These are phyloP conservation scores for Lagenorhynchus albirostris DNA, from an alignment of 2,113 vertebrate genomes.

Conservation along the genomic window DNA sequence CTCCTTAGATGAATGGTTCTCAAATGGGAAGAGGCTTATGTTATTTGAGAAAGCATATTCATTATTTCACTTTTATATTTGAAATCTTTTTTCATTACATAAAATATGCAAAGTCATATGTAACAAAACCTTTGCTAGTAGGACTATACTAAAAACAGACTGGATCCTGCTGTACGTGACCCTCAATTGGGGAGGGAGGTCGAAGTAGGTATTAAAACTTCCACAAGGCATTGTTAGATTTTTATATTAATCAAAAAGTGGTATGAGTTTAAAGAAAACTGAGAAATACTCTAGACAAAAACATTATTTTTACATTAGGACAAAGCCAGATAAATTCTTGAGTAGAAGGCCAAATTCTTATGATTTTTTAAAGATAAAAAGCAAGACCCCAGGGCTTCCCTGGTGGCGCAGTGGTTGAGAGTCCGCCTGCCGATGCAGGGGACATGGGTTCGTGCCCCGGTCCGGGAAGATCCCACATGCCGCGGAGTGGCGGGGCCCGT, in stretches of 20 bases:
- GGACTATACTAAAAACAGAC: neutral
- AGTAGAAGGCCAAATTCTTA: neutral
- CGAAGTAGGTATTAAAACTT: neutral
- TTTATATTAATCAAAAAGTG: neutral
- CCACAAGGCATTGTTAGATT: neutral
- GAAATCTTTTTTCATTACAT: neutral
- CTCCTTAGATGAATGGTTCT: neutral
- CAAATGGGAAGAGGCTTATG: neutral
- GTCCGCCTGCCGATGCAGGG: no score
- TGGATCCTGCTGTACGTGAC: neutral
- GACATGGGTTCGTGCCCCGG: no score
- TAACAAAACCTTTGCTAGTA: neutral
- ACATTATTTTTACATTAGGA: neutral
- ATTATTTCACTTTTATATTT: neutral
- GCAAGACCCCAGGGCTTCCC: neutral
- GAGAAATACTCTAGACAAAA: neutral
- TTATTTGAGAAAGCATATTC: neutral
- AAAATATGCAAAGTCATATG: neutral
- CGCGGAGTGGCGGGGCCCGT: accelerated
- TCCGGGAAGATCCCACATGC: no score
- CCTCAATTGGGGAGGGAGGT: neutral
- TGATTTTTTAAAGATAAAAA: slow-evolving; percentile 13
- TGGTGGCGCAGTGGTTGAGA: no score
- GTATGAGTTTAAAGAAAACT: slow-evolving; percentile 19
- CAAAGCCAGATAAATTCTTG: neutral